Evolutionary conservation across 2,113 vertebrate genomes (phyloP).

Genomic region (Phaethon lepturus): DNA sequence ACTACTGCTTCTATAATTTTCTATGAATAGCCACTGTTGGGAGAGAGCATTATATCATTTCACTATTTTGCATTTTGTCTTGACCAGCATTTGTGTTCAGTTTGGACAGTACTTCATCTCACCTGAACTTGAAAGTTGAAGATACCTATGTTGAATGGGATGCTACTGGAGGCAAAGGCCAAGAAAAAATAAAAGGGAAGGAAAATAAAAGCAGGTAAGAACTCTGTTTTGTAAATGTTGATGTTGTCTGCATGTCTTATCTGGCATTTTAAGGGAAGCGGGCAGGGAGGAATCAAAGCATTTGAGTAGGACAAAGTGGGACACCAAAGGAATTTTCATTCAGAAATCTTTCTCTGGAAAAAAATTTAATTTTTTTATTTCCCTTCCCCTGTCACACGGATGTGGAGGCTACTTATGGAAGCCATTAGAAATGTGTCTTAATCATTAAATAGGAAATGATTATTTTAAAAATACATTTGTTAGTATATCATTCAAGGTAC

Average conservation of each 20-base stretch:
- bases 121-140: slow-evolving; percentile 90
- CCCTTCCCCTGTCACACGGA: too few species aligned
- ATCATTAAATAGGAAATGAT: background rate
- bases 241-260: too few species aligned
- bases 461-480: background rate
- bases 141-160: slow-evolving; percentile 90
- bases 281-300: too few species aligned
- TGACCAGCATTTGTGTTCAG: slow-evolving; percentile 85
- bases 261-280: too few species aligned
- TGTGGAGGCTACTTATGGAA: too few species aligned
- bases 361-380: too few species aligned
- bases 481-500: background rate
- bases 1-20: rapidly evolving
- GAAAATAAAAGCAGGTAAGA: slow-evolving; percentile 91
- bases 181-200: slow-evolving; percentile 88
- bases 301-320: too few species aligned
- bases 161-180: slow-evolving; percentile 88
- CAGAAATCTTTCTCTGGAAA: too few species aligned
- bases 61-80: slow-evolving; percentile 33
- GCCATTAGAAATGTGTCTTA: too few species aligned
- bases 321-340: too few species aligned
- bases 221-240: background rate
- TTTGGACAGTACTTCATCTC: slow-evolving; percentile 87
- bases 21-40: background rate
- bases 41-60: background rate